Base-by-base conservation (phyloP, 23 tunicate species). In the Phallusia fumigata region DNA sequence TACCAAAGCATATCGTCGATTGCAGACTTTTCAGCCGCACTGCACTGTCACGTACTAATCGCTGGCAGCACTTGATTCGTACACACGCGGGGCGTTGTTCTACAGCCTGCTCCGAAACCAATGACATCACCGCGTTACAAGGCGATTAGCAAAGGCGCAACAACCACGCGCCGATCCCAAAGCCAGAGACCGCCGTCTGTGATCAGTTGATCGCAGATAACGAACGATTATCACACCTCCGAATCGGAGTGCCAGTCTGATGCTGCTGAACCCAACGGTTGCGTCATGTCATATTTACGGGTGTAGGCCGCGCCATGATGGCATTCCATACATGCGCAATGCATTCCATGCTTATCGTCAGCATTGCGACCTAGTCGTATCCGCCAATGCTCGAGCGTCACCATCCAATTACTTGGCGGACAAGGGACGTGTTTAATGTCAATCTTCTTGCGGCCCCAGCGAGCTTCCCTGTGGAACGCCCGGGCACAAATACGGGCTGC, bases 281-380 rank as follows among this genome's bases (percentile, higher is more conserved):
- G 47, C 47, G 47, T 40, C 5, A 40, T 40, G 47, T 5, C 47
- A 40, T 5, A 3, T 3, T 3, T 40, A 40, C 10, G 47, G 47
- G 47, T 40, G 47, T 40, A 40, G 47, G 47, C 47, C 10, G 47
- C 10, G 10, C 8, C 47, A 40, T 58, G 28, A 13, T 5, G 69
- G 16, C 69, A 58, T 58, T 58, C 69, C 69, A 16, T 24, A 24
- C 11, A 24, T 58, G 69, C 69, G 3, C 8, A 58, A 24, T 21
- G 69, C 69, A 58, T 58, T 58, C 69, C 69, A 21, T 22, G 69
- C 69, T 58, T 58, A 58, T 58, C 69, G 69, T 24, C 69, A 2
- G 26, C 69, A 8, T 58, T 24, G 69, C 13, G 69, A 58, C 69
- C 69, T 10, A 3, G 47, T 40, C 47, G 47, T 40, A 40, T 40